Conservation (phyloP, 2,797 vertebrate species). For the Myripristis murdjan region DNA sequence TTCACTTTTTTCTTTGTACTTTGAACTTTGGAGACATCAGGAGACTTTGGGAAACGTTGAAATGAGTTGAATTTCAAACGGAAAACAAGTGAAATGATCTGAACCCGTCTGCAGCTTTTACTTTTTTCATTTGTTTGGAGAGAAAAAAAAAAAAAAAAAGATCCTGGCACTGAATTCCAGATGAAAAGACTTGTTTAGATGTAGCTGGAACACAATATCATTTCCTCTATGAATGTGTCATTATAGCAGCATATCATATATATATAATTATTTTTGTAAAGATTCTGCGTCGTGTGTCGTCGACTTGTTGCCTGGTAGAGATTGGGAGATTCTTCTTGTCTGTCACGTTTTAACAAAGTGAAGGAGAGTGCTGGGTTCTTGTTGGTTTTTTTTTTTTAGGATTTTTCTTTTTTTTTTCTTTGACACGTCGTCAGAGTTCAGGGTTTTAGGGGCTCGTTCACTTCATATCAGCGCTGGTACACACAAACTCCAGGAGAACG, state of each 20-base stretch:
- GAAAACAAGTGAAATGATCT: too few species aligned
- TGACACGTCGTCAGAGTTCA: constrained; percentile 32
- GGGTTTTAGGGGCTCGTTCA: constrained; percentile 59
- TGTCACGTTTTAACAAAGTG: not conserved
- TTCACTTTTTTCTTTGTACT: not conserved
- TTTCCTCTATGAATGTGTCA: constrained; percentile 48
- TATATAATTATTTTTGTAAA: constrained; percentile 80
- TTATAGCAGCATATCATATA: constrained; percentile 54
- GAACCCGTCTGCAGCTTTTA: not conserved
- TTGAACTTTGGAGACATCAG: not conserved
- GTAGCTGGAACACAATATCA: constrained; percentile 20
- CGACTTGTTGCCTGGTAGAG: constrained; percentile 54
- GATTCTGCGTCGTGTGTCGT: constrained; percentile 43
- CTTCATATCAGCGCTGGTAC: not conserved
- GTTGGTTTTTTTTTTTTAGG: not conserved
- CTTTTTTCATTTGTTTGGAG: not conserved
- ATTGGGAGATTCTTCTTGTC: constrained; percentile 44
- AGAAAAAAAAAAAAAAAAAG: not conserved
- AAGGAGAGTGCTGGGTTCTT: constrained; percentile 12
- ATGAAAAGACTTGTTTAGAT: not conserved
- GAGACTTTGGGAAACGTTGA: not conserved
- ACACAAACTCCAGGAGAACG: not conserved
- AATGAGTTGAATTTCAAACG: not conserved
- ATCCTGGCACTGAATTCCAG: not conserved
- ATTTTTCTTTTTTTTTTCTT: constrained; percentile 2